Base-by-base conservation (phyloP, 1,140 invertebrate genomes). In the Tetragnatha versicolor region DNA sequence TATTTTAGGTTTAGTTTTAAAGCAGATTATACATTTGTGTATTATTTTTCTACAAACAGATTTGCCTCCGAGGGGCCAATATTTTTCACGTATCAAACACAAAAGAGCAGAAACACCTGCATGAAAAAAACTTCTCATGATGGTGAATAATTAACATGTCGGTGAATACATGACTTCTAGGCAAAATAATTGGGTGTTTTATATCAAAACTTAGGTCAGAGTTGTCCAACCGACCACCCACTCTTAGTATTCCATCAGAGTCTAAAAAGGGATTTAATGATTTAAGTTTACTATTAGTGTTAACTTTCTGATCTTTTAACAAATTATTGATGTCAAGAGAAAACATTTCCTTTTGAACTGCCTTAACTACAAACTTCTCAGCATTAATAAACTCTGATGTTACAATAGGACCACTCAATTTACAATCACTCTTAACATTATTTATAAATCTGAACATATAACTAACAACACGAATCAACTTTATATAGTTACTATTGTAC, bases 31-130 rank as follows among this genome's bases (percentile, higher is more conserved):
- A 51, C 49, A 51, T 51, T 51, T 20, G 20, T 51, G n/a, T n/a
- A 63, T 7, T 14, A 80, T 49, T 45, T 58, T 65, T 77, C 45
- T 61, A 37, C 45, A 51, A 12, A 45, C 12, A 29, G 79, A 37
- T 25, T 31, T 22, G 9, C 45, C 5, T 20, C 25, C 17, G 7
- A 70, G 20, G n/a, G 12, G n/a, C n/a, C 12, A 9, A 20, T 20
- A 22, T 51, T 51, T 51, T 22, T 17, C 0, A 20, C 69, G 37
- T 4, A 60, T n/a, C n/a, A n/a, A n/a, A n/a, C n/a, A n/a, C n/a
- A 2, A 39, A 17, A 53, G 20, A 42, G 69, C 37, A 39, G 37
- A 25, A 25, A 39, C 10, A 27, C 25, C 5, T 27, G 33, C n/a
- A 35, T 39, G 20, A 22, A 58, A 22, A 4, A 31, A 14, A n/a